Percentiles rank a stretch among this genome's conserved stretches.
phyloP scores from a whole-genome alignment of 2,888 invertebrate species.

The Aphidoletes aphidimyza region DNA sequence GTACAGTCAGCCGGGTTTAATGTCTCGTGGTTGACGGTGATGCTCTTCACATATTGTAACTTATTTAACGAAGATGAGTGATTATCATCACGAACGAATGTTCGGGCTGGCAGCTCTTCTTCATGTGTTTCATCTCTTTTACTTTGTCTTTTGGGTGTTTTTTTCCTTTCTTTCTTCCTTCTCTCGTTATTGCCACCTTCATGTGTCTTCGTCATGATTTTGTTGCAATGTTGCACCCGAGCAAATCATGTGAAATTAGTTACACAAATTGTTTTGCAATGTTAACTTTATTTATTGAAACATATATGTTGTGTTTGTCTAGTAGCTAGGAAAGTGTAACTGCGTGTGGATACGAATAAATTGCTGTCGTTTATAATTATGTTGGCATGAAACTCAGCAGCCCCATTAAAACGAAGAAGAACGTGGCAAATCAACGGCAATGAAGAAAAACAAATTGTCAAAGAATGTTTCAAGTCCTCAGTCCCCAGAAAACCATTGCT shows the following conservation, averaged over 20 bases:
- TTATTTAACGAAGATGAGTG: slow-evolving; percentile 45
- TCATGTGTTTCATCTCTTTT: too few relatives aligned
- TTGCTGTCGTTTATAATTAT: not conserved
- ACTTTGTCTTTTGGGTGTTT: not conserved
- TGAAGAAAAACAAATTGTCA: not conserved
- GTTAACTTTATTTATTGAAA: slow-evolving; percentile 19
- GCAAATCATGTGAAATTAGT: slow-evolving; percentile 31
- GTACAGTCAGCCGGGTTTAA: too few relatives aligned
- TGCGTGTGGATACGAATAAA: not conserved
- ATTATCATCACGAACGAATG: slow-evolving; percentile 32
- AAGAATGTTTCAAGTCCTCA: slow-evolving; percentile 1
- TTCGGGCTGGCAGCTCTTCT: too few relatives aligned
- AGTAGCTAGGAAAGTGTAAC: not conserved
- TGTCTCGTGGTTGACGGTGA: not conserved
- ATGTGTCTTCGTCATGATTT: slow-evolving; percentile 32
- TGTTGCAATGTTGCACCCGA: slow-evolving; percentile 15
- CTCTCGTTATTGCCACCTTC: not conserved
- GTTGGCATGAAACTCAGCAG: not conserved
- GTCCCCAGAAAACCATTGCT: too few relatives aligned
- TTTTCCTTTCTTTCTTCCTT: not conserved
- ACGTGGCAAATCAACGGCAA: not conserved
- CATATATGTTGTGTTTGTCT: not conserved
- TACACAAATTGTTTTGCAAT: slow-evolving; percentile 31
- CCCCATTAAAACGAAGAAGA: not conserved
- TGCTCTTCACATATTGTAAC: not conserved